Evolutionary conservation across 2,797 vertebrate species (phyloP), one percentile per base, ranked within the genome.

Genomic region (Urosaurus nigricauda): DNA sequence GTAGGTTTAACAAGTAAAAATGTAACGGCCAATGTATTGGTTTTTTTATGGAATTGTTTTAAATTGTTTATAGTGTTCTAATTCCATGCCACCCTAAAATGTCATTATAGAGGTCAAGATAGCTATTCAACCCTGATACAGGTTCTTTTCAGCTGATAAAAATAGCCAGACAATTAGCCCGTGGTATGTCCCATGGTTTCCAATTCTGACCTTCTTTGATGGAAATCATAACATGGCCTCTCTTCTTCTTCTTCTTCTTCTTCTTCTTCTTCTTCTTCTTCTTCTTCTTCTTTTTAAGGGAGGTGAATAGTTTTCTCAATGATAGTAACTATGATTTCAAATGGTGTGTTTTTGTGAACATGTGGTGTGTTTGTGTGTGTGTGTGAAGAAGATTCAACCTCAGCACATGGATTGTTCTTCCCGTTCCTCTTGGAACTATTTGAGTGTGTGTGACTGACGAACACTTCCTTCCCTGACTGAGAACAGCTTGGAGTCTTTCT

Each of bases 401-500:
- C 37, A 14, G 87, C 17, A 47, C 70, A 3, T 84, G 0, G 91
- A 51, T 70, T 19, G 0, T 29, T 90, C 73, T 29, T 24, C 56
- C 2, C 43, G 0, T 17, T 79, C 26, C 56, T 86, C 1, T 2
- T 85, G 51, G 47, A 86, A 1, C 7, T 51, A 4, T 79, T 88
- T 2, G 1, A 35, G 37, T 1, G 0, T 58, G 26, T 24, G 1
- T 85, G 6, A 86, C 6, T 47, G 19, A 87, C 86, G 4, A 86
- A 1, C 14, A 24, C 71, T 85, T 86, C 1, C 24, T 53, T 92
- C 84, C 6, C 16, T 70, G 60, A 29, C 40, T 47, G 60, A 82
- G 88, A 93, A 85, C 4, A 88, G 0, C 1, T 68, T 77, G 51
- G 11, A 88, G 88, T 90, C 40, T 88, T 26, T 29, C 53, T 86